Percentiles rank a stretch among this genome's conserved stretches.
phyloP scores from a whole-genome alignment of 23 tunicate genomes.

The Ciona savignyi region DNA sequence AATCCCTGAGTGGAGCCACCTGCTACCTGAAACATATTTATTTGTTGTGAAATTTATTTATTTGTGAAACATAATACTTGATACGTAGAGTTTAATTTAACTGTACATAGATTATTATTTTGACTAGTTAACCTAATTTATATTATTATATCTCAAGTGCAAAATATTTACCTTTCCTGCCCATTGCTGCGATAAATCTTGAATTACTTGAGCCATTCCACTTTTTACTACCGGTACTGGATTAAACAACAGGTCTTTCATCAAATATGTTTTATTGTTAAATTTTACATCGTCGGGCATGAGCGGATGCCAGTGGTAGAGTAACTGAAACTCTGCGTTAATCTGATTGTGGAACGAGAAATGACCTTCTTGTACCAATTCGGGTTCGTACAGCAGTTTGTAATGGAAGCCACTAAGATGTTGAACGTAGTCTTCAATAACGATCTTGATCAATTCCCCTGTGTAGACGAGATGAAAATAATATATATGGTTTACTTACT shows the following conservation, averaged over 20 bases:
- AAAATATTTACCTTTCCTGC: constrained; percentile 64
- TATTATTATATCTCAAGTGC: too few species aligned
- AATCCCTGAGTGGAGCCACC: too few species aligned
- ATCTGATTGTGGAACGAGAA: constrained; percentile 55
- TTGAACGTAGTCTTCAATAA: constrained; percentile 72
- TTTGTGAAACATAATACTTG: too few species aligned
- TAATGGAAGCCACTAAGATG: constrained; percentile 59
- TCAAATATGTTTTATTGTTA: constrained; percentile 12
- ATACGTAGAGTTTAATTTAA: too few species aligned
- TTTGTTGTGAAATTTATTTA: too few species aligned
- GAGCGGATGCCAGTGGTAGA: constrained; percentile 65
- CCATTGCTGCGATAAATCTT: constrained; percentile 26
- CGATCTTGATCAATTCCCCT: constrained; percentile 64
- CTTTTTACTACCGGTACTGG: constrained; percentile 54
- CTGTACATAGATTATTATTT: too few species aligned
- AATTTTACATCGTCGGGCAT: constrained; percentile 36
- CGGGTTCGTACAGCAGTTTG: constrained; percentile 53
- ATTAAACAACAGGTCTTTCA: constrained; percentile 42
- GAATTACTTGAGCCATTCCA: constrained; percentile 25
- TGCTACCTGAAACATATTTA: too few species aligned
- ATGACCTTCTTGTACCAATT: constrained; percentile 25
- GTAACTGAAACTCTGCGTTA: constrained; percentile 36
- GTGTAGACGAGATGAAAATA: not conserved
- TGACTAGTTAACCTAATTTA: too few species aligned
- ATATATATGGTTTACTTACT: too few species aligned